A percentile compares a stretch with the other conserved stretches of the same genome.
phyloP scores from a whole-genome alignment of 2,113 vertebrate species.

The Phyllostomus hastatus region DNA sequence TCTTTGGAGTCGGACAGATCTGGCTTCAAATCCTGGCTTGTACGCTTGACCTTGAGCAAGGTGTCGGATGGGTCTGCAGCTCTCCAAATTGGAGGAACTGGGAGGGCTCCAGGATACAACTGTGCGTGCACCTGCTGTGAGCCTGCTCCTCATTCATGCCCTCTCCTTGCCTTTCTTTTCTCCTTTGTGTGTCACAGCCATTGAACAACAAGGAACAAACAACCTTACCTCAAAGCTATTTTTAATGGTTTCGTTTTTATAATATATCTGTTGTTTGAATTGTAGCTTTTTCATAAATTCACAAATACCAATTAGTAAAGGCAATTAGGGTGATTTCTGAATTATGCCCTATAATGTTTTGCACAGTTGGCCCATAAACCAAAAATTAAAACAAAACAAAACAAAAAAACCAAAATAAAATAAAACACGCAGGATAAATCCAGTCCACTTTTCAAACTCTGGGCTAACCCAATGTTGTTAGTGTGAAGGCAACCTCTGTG shows the following conservation, averaged over 20 bases:
- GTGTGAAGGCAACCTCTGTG: not conserved
- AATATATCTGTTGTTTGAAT: not conserved
- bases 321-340: not conserved
- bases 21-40: constrained; percentile 1
- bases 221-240: not conserved
- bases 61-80: not conserved
- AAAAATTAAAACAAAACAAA: not conserved
- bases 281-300: not conserved
- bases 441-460: not conserved
- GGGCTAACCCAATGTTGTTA: not conserved
- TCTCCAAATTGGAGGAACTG: not conserved
- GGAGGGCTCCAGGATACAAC: not conserved
- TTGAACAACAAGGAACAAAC: not conserved
- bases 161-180: not conserved
- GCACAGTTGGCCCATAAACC: not conserved
- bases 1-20: constrained; percentile 27
- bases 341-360: not conserved
- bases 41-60: not conserved
- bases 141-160: not conserved
- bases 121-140: not conserved
- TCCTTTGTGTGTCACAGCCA: not conserved
- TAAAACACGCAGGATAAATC: not conserved
- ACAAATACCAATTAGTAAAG: not conserved
- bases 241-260: not conserved
- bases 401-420: not conserved